Evolutionary conservation across 2,888 invertebrate genomes (phyloP), one percentile per base, ranked within the genome.

Genomic region (Linnaemya vulpina): DNA sequence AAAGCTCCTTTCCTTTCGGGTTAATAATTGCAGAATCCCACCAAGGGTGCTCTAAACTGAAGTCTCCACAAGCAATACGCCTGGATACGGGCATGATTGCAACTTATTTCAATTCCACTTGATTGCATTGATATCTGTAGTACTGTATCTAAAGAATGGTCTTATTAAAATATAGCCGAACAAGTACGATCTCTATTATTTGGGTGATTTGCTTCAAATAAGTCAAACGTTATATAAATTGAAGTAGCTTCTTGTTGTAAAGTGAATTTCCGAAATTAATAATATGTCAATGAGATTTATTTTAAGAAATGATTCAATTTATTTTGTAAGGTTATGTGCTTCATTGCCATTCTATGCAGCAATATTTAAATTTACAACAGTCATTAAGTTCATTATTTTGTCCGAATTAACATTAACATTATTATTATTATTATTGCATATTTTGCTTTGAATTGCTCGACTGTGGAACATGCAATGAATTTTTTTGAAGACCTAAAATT

Each of bases 1-100:
- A 35, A 35, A 35, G 35, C 9, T 35, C 35, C 9, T 9, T 35
- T 35, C 35, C 35, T 35, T 35, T 35, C 35, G 35, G 35, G 35
- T 35, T 35, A 35, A 35, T 76, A 10, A 83, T 81, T 4, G 86
- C 84, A 13, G 67, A 67, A 15, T 35, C 76, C 85, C 58, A 68
- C 87, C 55, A 87, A 58, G 30, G 30, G 58, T 58, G 30, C 58
- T 25, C 15, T 30, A 30, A 25, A 30, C 30, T 55, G 25, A 55
- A 55, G 13, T 55, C 25, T 55, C 55, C 55, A 11, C 55, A 25
- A 55, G 30, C 53, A 25, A 55, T 55, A 55, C 10, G 1, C 30
- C 53, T 71, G 11, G 13, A 38, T 30, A 25, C 82, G 25, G 81
- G n/a, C 13, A 9, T 51, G 63, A 62, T 67, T 46, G 49, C 71